Base-by-base conservation (phyloP, 2,797 vertebrate genomes). In the Ctenochaetus hawaiiensis region DNA sequence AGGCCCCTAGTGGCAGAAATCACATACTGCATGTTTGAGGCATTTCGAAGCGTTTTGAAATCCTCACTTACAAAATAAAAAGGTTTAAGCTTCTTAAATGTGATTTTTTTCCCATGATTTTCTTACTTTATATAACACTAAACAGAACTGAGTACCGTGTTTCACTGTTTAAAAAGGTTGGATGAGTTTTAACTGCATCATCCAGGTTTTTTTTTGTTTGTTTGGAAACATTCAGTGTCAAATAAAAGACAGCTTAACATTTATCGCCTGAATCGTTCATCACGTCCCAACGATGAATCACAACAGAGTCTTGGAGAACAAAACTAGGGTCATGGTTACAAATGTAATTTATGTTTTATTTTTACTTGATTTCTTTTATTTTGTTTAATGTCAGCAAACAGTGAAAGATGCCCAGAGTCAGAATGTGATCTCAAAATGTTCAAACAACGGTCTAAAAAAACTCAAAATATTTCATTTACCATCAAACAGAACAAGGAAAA, bases 181-280 rank as follows among this genome's bases (percentile, higher is more conserved):
- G 17, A 63, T 18, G 5, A 7, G 48, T 56, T 45, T 34, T 61
- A 4, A 11, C 60, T 60, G 2, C 16, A 6, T 23, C 4, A 5
- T 53, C 10, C 54, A 48, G 6, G 59, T 71, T 8, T 61, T 62
- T 45, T 12, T 53, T 51, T 63, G 41, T 37, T 60, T 13, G n/a
- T 23, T 47, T 64, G 16, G 4, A 62, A 62, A 17, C 13, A 17
- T 34, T 8, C 43, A 4, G 12, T 52, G 3, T 47, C 12, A 6
- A 60, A 22, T 37, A 7, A 47, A 64, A n/a, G 34, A 56, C 2
- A 30, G n/a, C 26, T 9, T 11, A 48, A 2, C 8, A 23, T 39
- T 41, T 0, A n/a, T 57, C 49, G 12, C 12, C 23, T 16, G 1
- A 3, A 30, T 30, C 26, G 4, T 67, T 39, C 39, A 39, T 10